Evolutionary conservation across 2,113 vertebrate genomes (phyloP), one percentile per base, ranked within the genome.

Genomic region (Cervus canadensis): DNA sequence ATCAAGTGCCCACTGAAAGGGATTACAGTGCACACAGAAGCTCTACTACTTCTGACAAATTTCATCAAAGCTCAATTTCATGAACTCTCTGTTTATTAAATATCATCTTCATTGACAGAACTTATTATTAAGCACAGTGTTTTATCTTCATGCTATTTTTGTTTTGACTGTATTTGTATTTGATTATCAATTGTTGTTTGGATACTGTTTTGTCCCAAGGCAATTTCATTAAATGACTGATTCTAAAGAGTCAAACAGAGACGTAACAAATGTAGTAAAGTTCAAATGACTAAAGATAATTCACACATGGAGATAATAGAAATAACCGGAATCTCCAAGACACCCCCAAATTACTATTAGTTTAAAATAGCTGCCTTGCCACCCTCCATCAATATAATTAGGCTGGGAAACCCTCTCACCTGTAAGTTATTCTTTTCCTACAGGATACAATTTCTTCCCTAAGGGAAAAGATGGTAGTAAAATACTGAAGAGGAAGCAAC

Each of bases 181-280:
- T 96, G 82, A 59, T 93, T 96, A 86, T 92, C 93, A 93, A 92
- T 45, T 54, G 60, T 79, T 76, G 74, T 60, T 97, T 95, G 48
- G 59, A 92, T 79, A 97, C 89, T 82, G 67, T 95, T 96, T 94
- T 85, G 30, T 93, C 64, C 81, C 33, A 92, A 85, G 57, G 81
- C 81, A 96, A 86, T 92, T 60, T 95, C 90, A 91, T 45, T 95
- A 87, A 94, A 89, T 96, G 84, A 45, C 26, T 96, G 89, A 96
- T 82, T 96, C 96, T 62, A 33, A 94, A 76, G n/a, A 88, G 36
- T 91, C 30, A 79, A 91, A 95, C 23, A 81, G 62, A 90, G 67
- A 84, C 7, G 30, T 60, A 84, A 86, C 26, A 64, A 74, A 96
- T 79, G 13, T 36, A 40, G 60, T 62, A 64, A 84, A 74, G 7